Base-by-base conservation (phyloP, 1,140 invertebrate species). In the Penaeus indicus region DNA sequence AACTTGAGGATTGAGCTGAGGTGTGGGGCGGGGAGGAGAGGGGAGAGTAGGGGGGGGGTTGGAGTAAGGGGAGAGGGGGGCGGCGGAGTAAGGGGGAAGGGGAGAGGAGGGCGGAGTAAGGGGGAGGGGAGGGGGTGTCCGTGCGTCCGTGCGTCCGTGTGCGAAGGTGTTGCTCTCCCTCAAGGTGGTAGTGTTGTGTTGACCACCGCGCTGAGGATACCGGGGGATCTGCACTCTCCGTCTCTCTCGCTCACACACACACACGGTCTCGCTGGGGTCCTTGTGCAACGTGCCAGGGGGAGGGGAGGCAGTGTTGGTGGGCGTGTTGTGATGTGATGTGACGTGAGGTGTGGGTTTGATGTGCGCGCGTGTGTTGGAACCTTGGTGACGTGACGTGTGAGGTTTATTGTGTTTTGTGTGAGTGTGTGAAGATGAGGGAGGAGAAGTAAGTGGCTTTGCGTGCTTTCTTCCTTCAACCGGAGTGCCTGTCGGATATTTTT, bases 91-190 rank as follows among this genome's bases (percentile, higher is more conserved):
- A 3, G 69, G 1, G 18, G 69, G 25, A 19, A 27, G 11, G 27
- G 81, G 21, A n/a, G 22, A 25, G 62, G 22, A 60, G 38, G 62
- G 27, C 19, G 27, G 32, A 27, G 80, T 13, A 21, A 18, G 61
- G 64, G 42, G 81, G 22, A 42, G 81, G 63, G 67, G 78, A 42
- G 81, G 63, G 67, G 78, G 78, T 27, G 25, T 80, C 61, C 78
- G 25, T 54, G 54, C 54, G 54, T 54, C 54, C 54, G 72, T 75
- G 72, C 42, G 72, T 75, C 42, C 72, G 72, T 75, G 27, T 32
- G 72, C 72, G 25, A 75, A 54, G 54, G 54, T 54, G 54, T 54
- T 54, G 54, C 54, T 54, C 54, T 54, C 54, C 54, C 54, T 13
- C 54, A 54, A 54, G 54, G 54, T 54, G 72, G 72, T 32, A 75